These are phyloP conservation scores for Thereva unica DNA, from an alignment of 2,888 invertebrate genomes.

Conservation along the genomic window DNA sequence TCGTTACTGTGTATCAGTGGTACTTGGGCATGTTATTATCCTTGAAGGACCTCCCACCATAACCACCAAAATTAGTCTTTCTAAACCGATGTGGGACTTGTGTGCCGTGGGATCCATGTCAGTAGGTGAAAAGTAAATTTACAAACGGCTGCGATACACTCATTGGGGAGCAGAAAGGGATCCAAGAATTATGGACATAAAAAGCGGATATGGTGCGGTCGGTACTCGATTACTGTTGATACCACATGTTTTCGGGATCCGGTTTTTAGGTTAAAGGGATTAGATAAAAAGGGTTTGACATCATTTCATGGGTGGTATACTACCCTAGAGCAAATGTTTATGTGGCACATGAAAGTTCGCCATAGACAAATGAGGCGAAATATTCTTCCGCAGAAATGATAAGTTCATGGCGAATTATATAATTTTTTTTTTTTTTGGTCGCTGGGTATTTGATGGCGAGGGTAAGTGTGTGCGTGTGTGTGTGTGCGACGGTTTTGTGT, in stretches of 20 bases:
- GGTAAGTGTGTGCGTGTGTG: too few species aligned
- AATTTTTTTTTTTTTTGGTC: too few species aligned
- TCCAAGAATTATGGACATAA: slow-evolving; percentile 32
- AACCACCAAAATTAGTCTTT: slow-evolving; percentile 30
- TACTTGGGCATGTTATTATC: slow-evolving; percentile 13
- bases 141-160: slow-evolving; percentile 29
- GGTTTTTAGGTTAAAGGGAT: slow-evolving; percentile 27
- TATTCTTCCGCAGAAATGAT: too few species aligned
- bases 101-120: slow-evolving; percentile 31
- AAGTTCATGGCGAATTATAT: too few species aligned
- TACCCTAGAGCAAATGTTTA: slow-evolving; percentile 30
- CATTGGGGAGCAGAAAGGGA: slow-evolving; percentile 18
- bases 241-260: slow-evolving; percentile 23
- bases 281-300: slow-evolving; percentile 30
- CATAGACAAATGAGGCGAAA: slow-evolving; percentile 21
- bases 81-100: slow-evolving; percentile 16
- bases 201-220: slow-evolving; percentile 33
- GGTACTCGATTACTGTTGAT: slow-evolving; percentile 33
- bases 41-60: slow-evolving; percentile 16
- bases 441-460: too few species aligned
- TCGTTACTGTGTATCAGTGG: slow-evolving; percentile 24
- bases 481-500: too few species aligned
- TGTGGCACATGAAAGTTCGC: slow-evolving; percentile 30
- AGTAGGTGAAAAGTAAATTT: slow-evolving; percentile 34
- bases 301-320: slow-evolving; percentile 25